These are phyloP conservation scores for Whitmania pigra DNA, from an alignment of 1,140 invertebrate species.

Conservation along the genomic window DNA sequence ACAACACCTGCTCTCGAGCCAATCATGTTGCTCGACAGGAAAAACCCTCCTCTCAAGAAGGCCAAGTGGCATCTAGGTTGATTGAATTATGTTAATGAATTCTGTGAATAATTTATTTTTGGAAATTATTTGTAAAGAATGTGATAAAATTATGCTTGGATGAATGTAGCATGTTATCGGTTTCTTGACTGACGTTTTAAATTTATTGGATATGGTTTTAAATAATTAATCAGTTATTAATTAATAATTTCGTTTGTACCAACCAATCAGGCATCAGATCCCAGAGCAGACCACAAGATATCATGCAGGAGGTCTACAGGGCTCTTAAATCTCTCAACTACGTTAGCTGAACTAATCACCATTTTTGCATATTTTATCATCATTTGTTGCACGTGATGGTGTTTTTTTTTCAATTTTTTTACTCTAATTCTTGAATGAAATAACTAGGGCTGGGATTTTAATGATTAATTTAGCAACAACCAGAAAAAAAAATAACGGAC, in stretches of 20 bases:
- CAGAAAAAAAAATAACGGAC: too few species aligned
- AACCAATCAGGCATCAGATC: slow-evolving; percentile 68
- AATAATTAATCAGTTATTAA: too few species aligned
- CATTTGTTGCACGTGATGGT: slow-evolving; percentile 55
- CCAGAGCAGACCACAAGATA: slow-evolving; percentile 96
- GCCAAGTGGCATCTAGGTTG: slow-evolving; percentile 92
- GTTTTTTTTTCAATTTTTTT: too few species aligned
- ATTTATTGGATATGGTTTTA: too few species aligned
- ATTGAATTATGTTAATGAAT: background rate
- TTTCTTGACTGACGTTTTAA: too few species aligned
- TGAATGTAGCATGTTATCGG: background rate
- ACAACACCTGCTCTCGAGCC: slow-evolving; percentile 41
- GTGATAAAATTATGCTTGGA: background rate
- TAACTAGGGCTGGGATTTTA: too few species aligned
- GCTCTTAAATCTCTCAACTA: slow-evolving; percentile 96
- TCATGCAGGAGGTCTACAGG: slow-evolving; percentile 98
- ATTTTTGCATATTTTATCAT: slow-evolving; percentile 69
- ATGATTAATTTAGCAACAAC: too few species aligned
- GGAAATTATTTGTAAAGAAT: background rate
- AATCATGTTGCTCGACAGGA: slow-evolving; percentile 37
- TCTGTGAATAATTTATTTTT: background rate
- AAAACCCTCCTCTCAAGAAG: slow-evolving; percentile 62
- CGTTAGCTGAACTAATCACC: slow-evolving; percentile 54
- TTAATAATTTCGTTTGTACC: too few species aligned
- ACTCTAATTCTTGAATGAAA: too few species aligned